Base-by-base conservation (phyloP, 2,888 invertebrate genomes). In the Limenitis arthemis region DNA sequence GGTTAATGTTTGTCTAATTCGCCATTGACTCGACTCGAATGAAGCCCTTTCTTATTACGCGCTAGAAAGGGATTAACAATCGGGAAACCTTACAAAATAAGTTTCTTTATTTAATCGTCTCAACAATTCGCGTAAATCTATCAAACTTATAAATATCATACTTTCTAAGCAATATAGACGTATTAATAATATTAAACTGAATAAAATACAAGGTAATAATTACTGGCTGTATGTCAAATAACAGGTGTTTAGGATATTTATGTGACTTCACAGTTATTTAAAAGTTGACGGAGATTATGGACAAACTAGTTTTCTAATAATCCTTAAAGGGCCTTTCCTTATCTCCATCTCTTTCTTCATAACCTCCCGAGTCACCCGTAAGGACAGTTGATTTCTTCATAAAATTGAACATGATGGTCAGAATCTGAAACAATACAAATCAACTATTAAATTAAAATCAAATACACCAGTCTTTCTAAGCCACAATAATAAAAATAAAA, bases 341-440 rank as follows among this genome's bases (percentile, higher is more conserved):
- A 73, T 93, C 92, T 58, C 89, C 91, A 68, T 88, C 88, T 60
- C 88, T 89, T 65, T 87, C 87, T 59, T 89, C 89, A 55, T 79
- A 80, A 48, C 76, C 79, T 50, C 84, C 82, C 31, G 81, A 73
- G 68, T 89, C 89, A 59, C 88, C 82, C 67, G 86, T 73, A 51
- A 86, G 78, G 55, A 86, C 87, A 52, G 90, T 88, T 58, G 91
- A 90, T 81, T 96, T 97, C 82, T 96, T 96, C 90, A 96, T 96
- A 83, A 97, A 97, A 83, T 94, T 96, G 77, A 97, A 97, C 96
- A 97, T 97, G 72, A 75, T 87, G 77, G 70, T 69, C 60, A 69
- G 61, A 59, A 63, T 61, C 82, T 79, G 73, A 2, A 78, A 80
- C 61, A 72, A 75, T 46, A 47, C 34, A 34, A 46, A n/a, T n/a